Evolutionary conservation across 1,140 invertebrate species (phyloP).

Genomic region (Tetramorium alpestre): DNA sequence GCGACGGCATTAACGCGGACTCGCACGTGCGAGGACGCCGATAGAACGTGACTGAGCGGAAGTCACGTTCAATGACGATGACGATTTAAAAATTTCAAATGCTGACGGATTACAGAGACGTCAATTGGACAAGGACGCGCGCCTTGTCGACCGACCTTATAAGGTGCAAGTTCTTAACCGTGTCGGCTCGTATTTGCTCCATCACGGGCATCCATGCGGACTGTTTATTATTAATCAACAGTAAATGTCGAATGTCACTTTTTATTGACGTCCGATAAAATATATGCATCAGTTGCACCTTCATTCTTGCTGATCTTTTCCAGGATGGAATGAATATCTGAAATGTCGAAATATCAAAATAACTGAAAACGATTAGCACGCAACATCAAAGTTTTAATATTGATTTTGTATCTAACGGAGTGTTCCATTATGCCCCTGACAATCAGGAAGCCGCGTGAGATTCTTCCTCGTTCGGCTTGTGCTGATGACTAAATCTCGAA

Average conservation of each 20-base stretch:
- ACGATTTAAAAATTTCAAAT: conserved; percentile 61
- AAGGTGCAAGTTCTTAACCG: background rate
- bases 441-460: conserved; percentile 32
- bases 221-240: background rate
- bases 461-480: background rate
- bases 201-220: background rate
- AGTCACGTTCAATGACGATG: conserved; percentile 65
- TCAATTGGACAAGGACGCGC: conserved; percentile 42
- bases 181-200: background rate
- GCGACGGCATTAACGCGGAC: conserved; percentile 15
- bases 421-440: background rate
- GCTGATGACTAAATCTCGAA: conserved; percentile 49
- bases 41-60: conserved; percentile 62
- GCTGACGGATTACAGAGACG: conserved; percentile 30
- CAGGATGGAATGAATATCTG: background rate
- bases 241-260: background rate
- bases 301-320: background rate
- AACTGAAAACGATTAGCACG: background rate
- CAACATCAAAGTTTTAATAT: background rate
- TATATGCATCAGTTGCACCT: background rate
- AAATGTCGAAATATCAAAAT: no score
- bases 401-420: background rate
- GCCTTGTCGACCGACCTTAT: background rate
- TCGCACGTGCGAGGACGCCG: conserved; percentile 57
- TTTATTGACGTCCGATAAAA: background rate